phyloP scores from a whole-genome alignment of 2,113 vertebrate species.

The Embiotoca jacksoni region DNA sequence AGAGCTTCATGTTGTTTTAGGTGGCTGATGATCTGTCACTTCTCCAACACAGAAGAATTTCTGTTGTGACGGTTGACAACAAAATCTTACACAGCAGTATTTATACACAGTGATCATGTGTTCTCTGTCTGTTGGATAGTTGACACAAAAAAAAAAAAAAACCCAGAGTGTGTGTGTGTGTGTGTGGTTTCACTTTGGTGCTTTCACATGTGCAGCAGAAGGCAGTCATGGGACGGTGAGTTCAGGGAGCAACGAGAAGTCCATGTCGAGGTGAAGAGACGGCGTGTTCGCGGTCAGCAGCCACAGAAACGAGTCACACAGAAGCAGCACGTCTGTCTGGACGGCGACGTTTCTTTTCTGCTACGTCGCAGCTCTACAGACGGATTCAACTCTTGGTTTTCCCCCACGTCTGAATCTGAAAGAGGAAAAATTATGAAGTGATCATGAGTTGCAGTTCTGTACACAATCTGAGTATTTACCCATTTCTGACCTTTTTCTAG shows the following conservation, averaged over 20 bases:
- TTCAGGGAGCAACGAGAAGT: constrained; percentile 50
- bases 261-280: constrained; percentile 32
- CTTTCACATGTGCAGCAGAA: constrained; percentile 71
- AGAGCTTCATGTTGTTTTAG: constrained; percentile 59
- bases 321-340: not conserved
- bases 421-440: not conserved
- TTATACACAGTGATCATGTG: constrained; percentile 66
- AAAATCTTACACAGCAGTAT: not conserved
- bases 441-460: constrained; percentile 28
- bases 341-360: not conserved
- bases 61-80: not conserved
- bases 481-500: too few relatives aligned
- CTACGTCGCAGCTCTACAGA: not conserved
- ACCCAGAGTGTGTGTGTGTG: constrained; percentile 10
- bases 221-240: constrained; percentile 68
- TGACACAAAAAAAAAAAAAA: not conserved
- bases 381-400: not conserved
- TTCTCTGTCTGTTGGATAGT: not conserved
- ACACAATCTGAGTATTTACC: constrained; percentile 9
- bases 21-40: not conserved
- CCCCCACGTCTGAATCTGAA: not conserved
- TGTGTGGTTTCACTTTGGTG: constrained; percentile 61
- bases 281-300: not conserved
- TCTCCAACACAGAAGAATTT: not conserved
- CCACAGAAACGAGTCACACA: constrained; percentile 29